Conservation (phyloP, 2,888 invertebrate species). For the Oscheius sp. region DNA sequence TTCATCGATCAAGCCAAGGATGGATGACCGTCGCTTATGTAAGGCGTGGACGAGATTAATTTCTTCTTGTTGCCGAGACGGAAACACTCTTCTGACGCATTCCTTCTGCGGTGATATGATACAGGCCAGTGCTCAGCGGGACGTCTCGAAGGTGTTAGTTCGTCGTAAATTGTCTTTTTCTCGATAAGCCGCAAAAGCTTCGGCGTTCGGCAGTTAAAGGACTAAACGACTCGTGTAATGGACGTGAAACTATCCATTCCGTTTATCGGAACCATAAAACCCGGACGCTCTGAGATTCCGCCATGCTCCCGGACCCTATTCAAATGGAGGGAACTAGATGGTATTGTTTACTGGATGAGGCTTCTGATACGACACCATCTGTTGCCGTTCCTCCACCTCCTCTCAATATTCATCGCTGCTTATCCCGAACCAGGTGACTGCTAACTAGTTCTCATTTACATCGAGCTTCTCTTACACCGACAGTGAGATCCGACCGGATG, state of each 20-base stretch:
- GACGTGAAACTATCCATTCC: conserved; percentile 32
- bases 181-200: conserved; percentile 33
- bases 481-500: neutral
- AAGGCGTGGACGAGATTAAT: conserved; percentile 18
- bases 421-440: conserved; percentile 20
- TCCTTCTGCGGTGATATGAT: conserved; percentile 20
- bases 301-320: conserved; percentile 12
- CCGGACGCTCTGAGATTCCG: conserved; percentile 26
- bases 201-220: conserved; percentile 35
- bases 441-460: conserved; percentile 3
- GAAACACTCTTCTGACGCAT: neutral
- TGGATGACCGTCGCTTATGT: conserved; percentile 8
- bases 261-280: conserved; percentile 36
- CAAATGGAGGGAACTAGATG: neutral
- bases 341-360: conserved; percentile 7
- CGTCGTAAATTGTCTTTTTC: conserved; percentile 33
- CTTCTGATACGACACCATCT: conserved; percentile 25
- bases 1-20: conserved; percentile 23
- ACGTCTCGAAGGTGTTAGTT: neutral
- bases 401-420: conserved; percentile 21
- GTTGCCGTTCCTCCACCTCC: conserved; percentile 9
- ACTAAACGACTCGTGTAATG: conserved; percentile 37
- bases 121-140: conserved; percentile 23
- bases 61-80: neutral
- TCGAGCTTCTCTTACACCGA: neutral